Conservation (phyloP, 2,113 vertebrate genomes). For the Sinocyclocheilus anshuiensis region DNA sequence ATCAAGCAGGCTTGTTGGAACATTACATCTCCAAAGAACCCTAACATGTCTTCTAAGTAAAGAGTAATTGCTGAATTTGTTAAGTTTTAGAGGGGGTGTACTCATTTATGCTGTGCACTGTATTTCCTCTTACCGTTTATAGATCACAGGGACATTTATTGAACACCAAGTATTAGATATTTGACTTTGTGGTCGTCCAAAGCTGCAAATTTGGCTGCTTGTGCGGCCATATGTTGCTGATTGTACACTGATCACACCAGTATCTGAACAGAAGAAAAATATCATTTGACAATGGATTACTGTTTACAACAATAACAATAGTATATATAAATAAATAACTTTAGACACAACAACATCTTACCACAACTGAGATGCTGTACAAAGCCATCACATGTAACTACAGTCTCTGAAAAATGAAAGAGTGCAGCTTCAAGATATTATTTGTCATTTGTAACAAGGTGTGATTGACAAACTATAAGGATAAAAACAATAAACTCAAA, state of each 20-base stretch:
- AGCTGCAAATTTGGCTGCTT: not conserved
- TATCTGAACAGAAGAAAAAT: not conserved
- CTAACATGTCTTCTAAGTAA: no score
- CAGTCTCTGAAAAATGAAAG: not conserved
- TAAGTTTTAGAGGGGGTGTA: no score
- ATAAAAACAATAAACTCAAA: not conserved
- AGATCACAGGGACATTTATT: not conserved
- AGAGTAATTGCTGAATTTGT: no score
- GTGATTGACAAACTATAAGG: not conserved
- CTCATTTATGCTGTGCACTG: no score
- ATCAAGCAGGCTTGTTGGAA: no score
- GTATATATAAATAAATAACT: not conserved
- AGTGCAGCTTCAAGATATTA: not conserved
- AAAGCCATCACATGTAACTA: not conserved
- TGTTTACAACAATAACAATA: not conserved
- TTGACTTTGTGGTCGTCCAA: not conserved
- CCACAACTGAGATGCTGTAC: not conserved
- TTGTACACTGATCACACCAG: not conserved
- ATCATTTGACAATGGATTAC: not conserved
- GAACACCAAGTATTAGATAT: slow-evolving; percentile 6
- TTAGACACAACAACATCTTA: not conserved
- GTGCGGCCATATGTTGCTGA: slow-evolving; percentile 8
- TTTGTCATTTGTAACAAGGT: not conserved
- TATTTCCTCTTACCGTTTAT: slow-evolving; percentile 1
- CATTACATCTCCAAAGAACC: no score